Percentiles rank a stretch among this genome's conserved stretches.
phyloP scores from a whole-genome alignment of 1,140 invertebrate genomes.

The Orchestia grillus region DNA sequence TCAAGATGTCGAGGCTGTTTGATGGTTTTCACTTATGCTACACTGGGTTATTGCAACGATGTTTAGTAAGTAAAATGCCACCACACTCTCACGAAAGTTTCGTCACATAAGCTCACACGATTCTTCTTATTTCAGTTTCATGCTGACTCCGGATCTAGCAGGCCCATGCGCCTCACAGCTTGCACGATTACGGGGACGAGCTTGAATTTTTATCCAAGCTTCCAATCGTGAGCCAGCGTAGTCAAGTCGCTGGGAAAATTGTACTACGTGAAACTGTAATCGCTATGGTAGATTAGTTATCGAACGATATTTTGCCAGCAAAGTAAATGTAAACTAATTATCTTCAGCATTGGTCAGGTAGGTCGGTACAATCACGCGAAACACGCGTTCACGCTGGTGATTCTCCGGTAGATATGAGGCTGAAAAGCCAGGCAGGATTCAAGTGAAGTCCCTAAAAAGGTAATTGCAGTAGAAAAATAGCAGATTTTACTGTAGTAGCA shows the following conservation, averaged over 20 bases:
- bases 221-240: background rate
- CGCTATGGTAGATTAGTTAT: background rate
- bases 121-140: too few relatives aligned
- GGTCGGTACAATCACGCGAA: background rate
- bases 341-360: background rate
- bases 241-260: background rate
- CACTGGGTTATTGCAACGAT: background rate
- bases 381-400: background rate
- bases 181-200: too few relatives aligned
- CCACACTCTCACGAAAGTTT: background rate
- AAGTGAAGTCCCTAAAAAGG: background rate
- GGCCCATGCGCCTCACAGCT: too few relatives aligned
- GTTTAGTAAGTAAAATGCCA: background rate
- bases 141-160: too few relatives aligned
- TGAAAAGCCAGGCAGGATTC: background rate
- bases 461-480: constrained; percentile 32
- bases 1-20: background rate
- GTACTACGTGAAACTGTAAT: background rate
- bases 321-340: background rate
- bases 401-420: background rate
- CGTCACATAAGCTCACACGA: background rate
- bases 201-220: too few relatives aligned
- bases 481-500: background rate
- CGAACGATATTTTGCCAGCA: background rate
- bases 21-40: background rate